Evolutionary conservation across 2,113 vertebrate species (phyloP).

Genomic region (Bubo bubo): DNA sequence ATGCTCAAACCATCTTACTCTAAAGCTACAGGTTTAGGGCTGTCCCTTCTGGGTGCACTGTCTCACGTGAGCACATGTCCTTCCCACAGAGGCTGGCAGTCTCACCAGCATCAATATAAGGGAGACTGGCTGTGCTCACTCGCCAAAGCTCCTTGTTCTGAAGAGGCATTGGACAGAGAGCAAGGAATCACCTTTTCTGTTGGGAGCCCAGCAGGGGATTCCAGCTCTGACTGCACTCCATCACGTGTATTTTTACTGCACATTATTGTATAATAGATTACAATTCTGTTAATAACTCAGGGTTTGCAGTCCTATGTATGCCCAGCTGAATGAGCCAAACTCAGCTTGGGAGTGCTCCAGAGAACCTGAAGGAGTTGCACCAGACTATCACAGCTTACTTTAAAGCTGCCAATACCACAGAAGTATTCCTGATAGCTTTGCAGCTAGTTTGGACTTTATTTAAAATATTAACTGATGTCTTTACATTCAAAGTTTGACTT

Average conservation of each 20-base stretch:
- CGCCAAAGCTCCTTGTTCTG: background rate
- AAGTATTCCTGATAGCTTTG: background rate
- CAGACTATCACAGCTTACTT: background rate
- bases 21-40: background rate
- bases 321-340: background rate
- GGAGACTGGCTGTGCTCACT: background rate
- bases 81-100: background rate
- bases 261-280: background rate
- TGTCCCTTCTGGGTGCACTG: background rate
- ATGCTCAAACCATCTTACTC: background rate
- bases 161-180: background rate
- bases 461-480: constrained; percentile 43
- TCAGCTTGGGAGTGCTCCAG: background rate
- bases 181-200: background rate
- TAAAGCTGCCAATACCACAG: background rate
- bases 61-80: background rate
- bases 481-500: constrained; percentile 30
- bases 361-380: constrained; percentile 4
- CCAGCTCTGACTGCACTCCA: background rate
- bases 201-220: background rate
- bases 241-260: background rate
- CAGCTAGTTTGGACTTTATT: background rate
- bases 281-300: background rate
- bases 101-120: background rate
- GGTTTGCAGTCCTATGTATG: background rate